A percentile compares a stretch with the other conserved stretches of the same genome.
Evolutionary conservation across 2,113 vertebrate species (phyloP).

Genomic region (Pseudorasbora parva): DNA sequence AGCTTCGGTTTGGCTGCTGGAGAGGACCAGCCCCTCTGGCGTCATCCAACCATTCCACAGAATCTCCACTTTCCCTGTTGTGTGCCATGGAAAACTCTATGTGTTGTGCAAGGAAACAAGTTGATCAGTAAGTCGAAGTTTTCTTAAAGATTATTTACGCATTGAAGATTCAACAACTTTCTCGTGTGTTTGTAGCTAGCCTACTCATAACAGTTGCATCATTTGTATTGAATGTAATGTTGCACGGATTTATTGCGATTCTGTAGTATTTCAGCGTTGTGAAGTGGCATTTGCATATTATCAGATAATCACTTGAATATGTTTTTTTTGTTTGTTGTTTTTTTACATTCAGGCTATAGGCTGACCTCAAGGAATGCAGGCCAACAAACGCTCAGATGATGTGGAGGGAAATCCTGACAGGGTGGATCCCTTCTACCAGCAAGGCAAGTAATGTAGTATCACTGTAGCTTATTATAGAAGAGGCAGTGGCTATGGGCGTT

Average conservation of each 20-base stretch:
- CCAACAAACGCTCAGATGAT: background rate
- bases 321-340: no score
- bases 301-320: background rate
- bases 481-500: background rate
- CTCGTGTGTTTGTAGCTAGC: background rate
- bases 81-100: slow-evolving; percentile 16
- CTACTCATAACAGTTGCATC: background rate
- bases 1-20: slow-evolving; percentile 10
- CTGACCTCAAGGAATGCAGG: slow-evolving; percentile 36
- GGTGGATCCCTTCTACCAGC: slow-evolving; percentile 20
- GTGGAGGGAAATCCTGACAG: slow-evolving; percentile 26
- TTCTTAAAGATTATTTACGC: background rate
- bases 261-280: background rate
- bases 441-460: slow-evolving; percentile 13
- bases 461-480: background rate
- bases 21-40: slow-evolving; percentile 21
- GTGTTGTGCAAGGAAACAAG: background rate
- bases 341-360: background rate
- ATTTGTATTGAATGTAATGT: background rate
- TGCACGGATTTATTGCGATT: background rate
- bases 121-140: background rate
- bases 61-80: background rate
- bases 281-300: background rate
- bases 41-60: slow-evolving; percentile 18
- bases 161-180: background rate